Evolutionary conservation across 2,797 vertebrate species (phyloP).

Genomic region (Schizopygopsis malacanthus): DNA sequence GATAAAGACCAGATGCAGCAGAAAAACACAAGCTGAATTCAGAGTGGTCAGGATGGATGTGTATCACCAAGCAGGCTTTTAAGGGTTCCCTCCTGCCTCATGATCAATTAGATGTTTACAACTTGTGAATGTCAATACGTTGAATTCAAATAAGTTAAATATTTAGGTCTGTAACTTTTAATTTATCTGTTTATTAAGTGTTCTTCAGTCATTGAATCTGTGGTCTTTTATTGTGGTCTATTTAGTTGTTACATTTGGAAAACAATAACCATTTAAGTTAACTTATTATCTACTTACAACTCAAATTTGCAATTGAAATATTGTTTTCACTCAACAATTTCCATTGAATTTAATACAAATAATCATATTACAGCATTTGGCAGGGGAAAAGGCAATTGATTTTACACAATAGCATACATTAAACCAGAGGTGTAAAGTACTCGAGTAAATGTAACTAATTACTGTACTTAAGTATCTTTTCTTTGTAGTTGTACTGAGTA

Average conservation of each 20-base stretch:
- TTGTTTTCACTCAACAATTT: neutral
- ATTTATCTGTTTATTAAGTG: neutral
- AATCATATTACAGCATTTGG: neutral
- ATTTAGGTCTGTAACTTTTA: neutral
- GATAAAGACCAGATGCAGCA: constrained; percentile 62
- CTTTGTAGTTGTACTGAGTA: too few relatives aligned
- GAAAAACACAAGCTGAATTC: constrained; percentile 52
- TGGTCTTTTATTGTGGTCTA: neutral
- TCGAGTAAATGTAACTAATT: too few relatives aligned
- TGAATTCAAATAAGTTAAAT: neutral
- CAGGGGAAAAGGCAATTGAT: neutral
- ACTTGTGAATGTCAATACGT: neutral
- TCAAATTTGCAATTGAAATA: neutral
- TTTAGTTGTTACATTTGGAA: neutral
- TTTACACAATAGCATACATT: too few relatives aligned
- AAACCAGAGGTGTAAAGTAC: too few relatives aligned
- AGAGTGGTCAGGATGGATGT: constrained; percentile 44
- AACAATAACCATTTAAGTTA: neutral
- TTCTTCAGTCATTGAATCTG: neutral
- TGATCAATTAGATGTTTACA: neutral
- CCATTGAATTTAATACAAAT: neutral
- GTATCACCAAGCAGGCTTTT: constrained; percentile 34
- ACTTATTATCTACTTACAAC: neutral
- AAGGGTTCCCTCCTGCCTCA: neutral
- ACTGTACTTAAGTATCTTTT: too few relatives aligned